A percentile compares a stretch with the other conserved stretches of the same genome.
Conservation (phyloP, 2,113 vertebrate species). For the Microtus pennsylvanicus region DNA sequence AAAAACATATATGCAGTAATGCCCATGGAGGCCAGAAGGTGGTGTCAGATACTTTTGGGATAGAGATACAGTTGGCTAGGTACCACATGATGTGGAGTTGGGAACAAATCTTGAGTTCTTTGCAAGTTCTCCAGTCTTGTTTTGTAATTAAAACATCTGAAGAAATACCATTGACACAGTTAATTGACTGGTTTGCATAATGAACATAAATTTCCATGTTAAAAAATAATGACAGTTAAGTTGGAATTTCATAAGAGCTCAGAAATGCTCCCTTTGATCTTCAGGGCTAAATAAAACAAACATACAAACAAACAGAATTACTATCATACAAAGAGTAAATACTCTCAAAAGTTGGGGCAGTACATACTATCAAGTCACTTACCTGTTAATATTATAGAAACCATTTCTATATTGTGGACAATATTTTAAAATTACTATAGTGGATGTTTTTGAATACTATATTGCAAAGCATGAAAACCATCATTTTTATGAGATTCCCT, state of each 20-base stretch:
- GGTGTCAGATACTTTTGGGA: background rate
- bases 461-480: background rate
- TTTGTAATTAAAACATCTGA: background rate
- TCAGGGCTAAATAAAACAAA: accelerated
- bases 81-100: background rate
- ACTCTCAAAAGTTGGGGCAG: background rate
- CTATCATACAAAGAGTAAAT: too few relatives aligned
- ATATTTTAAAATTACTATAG: background rate
- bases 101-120: background rate
- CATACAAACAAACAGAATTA: too few relatives aligned
- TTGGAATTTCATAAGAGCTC: background rate
- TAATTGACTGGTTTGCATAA: background rate
- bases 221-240: background rate
- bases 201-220: background rate
- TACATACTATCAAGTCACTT: background rate
- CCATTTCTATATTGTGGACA: background rate
- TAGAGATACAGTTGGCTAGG: background rate
- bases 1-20: background rate
- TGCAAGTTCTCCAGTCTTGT: background rate
- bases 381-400: background rate
- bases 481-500: background rate
- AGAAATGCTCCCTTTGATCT: background rate
- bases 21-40: background rate
- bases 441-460: background rate
- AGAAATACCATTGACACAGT: background rate